Evolutionary conservation across 1,140 invertebrate species (phyloP).

Genomic region (Littorina saxatilis): DNA sequence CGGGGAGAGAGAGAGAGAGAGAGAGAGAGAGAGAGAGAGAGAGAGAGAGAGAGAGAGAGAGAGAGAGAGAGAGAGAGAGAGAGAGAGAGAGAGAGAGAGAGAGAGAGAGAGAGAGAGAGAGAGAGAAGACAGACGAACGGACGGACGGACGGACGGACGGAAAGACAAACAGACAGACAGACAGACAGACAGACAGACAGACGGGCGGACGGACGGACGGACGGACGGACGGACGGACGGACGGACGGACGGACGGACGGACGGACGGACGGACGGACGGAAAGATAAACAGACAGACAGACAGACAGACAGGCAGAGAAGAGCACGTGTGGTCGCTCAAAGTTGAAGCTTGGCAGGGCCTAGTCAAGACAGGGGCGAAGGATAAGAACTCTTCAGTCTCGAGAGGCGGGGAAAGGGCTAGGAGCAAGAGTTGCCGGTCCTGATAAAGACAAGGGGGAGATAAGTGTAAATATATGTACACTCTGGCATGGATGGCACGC

Average conservation of each 20-base stretch:
- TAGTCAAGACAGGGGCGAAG: neutral
- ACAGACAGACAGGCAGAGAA: neutral
- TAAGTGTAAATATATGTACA: slow-evolving; percentile 33
- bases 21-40: slow-evolving; percentile 42
- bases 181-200: neutral
- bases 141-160: neutral
- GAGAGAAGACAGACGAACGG: slow-evolving; percentile 39
- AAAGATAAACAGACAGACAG: neutral
- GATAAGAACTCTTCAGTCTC: slow-evolving; percentile 30
- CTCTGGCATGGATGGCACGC: slow-evolving; percentile 4
- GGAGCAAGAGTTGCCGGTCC: neutral
- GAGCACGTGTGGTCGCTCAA: too few relatives aligned
- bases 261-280: neutral
- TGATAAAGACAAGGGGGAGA: slow-evolving; percentile 15
- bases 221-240: neutral
- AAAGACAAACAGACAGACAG: neutral
- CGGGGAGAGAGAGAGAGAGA: slow-evolving; percentile 37
- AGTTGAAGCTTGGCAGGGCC: neutral
- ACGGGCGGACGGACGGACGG: neutral
- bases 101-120: slow-evolving; percentile 40
- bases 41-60: slow-evolving; percentile 37
- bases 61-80: slow-evolving; percentile 41
- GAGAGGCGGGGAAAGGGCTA: slow-evolving; percentile 13
- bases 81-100: slow-evolving; percentile 38
- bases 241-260: neutral